phyloP scores from a whole-genome alignment of 2,888 invertebrate genomes.

The Crepidodera aurea region DNA sequence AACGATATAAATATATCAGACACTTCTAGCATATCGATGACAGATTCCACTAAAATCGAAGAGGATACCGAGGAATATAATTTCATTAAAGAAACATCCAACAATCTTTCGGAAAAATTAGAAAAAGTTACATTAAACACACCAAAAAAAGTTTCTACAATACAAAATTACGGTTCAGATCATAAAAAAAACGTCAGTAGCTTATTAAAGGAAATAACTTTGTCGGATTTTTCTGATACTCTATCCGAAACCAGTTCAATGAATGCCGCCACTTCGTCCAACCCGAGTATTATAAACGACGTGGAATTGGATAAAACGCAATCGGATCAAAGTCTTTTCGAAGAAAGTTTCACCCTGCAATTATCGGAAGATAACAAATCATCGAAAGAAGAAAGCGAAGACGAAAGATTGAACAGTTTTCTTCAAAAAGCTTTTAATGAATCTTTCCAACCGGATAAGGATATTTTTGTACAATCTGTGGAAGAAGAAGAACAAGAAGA shows the following conservation, averaged over 20 bases:
- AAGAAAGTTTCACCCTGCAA: slow-evolving; percentile 48
- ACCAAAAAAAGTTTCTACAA: slow-evolving; percentile 1
- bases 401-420: slow-evolving; percentile 5
- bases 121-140: slow-evolving; percentile 8
- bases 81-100: neutral
- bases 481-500: neutral
- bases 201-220: slow-evolving; percentile 9
- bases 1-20: slow-evolving; percentile 29
- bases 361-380: slow-evolving; percentile 33
- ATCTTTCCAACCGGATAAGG: slow-evolving; percentile 24
- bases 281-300: too few species aligned
- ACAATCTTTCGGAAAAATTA: slow-evolving; percentile 4
- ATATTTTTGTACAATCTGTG: slow-evolving; percentile 28
- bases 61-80: slow-evolving; percentile 23
- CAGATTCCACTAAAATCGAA: slow-evolving; percentile 37
- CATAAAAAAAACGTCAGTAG: neutral
- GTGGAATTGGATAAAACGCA: slow-evolving; percentile 8
- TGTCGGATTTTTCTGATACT: slow-evolving; percentile 25
- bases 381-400: slow-evolving; percentile 1
- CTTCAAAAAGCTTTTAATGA: slow-evolving; percentile 36
- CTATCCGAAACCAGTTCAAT: slow-evolving; percentile 15
- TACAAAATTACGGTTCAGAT: neutral
- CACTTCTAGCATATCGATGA: slow-evolving; percentile 31
- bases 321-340: slow-evolving; percentile 53
- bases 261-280: neutral